Conservation (phyloP, 2,113 vertebrate genomes). For the Cygnus atratus region DNA sequence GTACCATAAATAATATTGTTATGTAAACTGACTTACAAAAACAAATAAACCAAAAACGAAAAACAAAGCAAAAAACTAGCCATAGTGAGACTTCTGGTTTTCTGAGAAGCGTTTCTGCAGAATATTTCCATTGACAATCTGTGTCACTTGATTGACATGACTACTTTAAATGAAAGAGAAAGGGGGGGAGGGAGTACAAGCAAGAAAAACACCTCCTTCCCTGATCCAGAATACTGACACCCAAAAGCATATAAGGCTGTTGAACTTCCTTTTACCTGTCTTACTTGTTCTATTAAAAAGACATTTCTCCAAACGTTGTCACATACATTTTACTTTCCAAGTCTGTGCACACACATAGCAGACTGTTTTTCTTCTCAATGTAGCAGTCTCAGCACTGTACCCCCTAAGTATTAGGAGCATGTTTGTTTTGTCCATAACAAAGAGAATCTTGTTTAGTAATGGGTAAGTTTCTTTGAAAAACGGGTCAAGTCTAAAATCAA, state of each 20-base stretch:
- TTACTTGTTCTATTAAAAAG: background rate
- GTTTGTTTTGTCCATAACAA: background rate
- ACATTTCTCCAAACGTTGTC: background rate
- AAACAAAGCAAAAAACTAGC: background rate
- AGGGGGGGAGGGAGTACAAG: no score
- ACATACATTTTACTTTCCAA: background rate
- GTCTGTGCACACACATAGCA: background rate
- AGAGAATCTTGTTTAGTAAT: background rate
- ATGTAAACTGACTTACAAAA: background rate
- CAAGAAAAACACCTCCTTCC: background rate
- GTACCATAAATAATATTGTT: background rate
- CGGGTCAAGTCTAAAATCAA: background rate
- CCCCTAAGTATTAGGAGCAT: background rate
- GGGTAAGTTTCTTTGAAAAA: background rate
- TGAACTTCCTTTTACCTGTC: background rate
- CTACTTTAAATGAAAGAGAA: background rate
- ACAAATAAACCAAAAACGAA: background rate
- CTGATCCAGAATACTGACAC: background rate
- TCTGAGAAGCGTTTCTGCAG: background rate
- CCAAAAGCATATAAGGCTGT: background rate
- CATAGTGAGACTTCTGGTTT: background rate
- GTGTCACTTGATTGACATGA: background rate
- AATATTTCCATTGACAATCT: background rate
- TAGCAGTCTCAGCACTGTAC: background rate
- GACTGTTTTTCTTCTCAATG: background rate